phyloP scores from a whole-genome alignment of 2,113 vertebrate species.

The Patagioenas fasciata region DNA sequence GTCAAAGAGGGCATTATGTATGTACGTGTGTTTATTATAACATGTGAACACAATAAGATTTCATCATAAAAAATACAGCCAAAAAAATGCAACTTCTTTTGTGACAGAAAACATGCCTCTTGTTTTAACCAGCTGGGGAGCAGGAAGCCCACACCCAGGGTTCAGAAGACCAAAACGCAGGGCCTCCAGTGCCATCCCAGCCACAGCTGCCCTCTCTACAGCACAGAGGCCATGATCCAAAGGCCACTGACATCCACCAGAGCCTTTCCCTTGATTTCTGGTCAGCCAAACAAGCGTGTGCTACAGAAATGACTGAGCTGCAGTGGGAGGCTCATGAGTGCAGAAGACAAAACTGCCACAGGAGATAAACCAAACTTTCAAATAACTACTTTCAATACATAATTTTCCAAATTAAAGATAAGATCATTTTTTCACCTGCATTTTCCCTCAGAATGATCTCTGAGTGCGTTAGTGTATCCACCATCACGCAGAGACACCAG shows the following conservation, averaged over 20 bases:
- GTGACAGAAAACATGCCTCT: accelerated
- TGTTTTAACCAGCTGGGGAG: not conserved
- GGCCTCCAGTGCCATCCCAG: not conserved
- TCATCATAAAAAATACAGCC: not conserved
- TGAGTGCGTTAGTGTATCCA: not conserved
- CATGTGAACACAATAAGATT: not conserved
- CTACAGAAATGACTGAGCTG: not conserved
- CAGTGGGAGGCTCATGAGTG: accelerated
- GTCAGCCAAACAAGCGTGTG: not conserved
- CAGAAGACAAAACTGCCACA: not conserved
- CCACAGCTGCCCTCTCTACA: not conserved
- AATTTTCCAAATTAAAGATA: not conserved
- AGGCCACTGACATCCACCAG: not conserved
- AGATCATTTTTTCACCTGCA: not conserved
- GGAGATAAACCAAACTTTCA: not conserved
- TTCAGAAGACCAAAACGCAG: not conserved
- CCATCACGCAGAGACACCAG: not conserved
- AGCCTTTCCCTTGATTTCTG: not conserved
- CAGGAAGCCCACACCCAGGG: not conserved
- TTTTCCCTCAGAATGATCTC: not conserved
- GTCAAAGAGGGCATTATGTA: not conserved
- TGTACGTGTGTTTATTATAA: not conserved
- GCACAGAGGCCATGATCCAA: not conserved
- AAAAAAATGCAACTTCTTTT: not conserved
- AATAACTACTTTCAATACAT: not conserved